Conservation (phyloP, 1,140 invertebrate species). For the Papilio glaucus region DNA sequence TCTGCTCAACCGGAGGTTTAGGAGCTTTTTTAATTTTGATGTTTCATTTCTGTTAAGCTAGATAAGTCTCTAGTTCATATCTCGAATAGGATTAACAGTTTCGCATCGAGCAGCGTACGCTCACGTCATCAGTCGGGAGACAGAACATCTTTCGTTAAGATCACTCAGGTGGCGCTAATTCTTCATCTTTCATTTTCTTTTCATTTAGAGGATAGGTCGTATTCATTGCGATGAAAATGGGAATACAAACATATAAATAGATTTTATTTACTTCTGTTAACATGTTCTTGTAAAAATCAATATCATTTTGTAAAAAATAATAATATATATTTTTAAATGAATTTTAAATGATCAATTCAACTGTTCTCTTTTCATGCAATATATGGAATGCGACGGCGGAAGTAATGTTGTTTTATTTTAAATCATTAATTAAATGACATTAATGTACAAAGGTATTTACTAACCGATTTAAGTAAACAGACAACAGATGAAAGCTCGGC, state of each 20-base stretch:
- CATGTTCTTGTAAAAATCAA: constrained; percentile 13
- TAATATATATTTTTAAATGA: constrained; percentile 42
- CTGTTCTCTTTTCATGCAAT: constrained; percentile 78
- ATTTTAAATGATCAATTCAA: constrained; percentile 41
- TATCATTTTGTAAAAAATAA: constrained; percentile 2
- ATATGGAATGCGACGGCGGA: constrained; percentile 81
- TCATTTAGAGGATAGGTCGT: constrained; percentile 78
- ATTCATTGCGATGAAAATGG: constrained; percentile 77
- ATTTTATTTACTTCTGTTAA: constrained; percentile 20
- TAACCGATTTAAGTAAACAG: too few species aligned
- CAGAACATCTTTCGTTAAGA: constrained; percentile 56
- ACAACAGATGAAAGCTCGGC: too few species aligned
- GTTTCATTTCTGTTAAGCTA: constrained; percentile 62
- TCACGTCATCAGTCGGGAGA: constrained; percentile 65
- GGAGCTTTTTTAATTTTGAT: constrained; percentile 63
- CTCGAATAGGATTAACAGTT: constrained; percentile 49
- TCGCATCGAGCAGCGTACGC: constrained; percentile 71
- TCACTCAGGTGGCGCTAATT: constrained; percentile 62
- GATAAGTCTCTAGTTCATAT: constrained; percentile 62
- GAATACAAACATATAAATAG: constrained; percentile 41
- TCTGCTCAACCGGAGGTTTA: constrained; percentile 59
- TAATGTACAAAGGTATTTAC: too few species aligned
- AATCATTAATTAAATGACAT: too few species aligned
- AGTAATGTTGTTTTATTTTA: constrained; percentile 63
- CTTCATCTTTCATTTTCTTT: constrained; percentile 66